Evolutionary conservation across 2,797 vertebrate genomes (phyloP).

Genomic region (Thaleichthys pacificus): DNA sequence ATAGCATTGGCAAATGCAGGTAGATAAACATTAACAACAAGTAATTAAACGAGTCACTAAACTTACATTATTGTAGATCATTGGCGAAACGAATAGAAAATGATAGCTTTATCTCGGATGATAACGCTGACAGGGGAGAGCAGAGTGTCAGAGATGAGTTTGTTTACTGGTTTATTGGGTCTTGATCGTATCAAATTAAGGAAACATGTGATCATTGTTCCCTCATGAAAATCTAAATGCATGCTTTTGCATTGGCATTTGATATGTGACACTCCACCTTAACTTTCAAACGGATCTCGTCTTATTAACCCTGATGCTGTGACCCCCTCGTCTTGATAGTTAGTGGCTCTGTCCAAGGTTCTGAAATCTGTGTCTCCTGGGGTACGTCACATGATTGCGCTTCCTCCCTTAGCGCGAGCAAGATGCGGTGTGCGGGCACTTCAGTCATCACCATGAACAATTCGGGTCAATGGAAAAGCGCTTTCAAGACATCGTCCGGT

Average conservation of each 20-base stretch:
- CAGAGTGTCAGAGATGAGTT: too few relatives aligned
- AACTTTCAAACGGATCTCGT: not conserved
- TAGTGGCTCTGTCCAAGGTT: slow-evolving; percentile 65
- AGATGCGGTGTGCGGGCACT: slow-evolving; percentile 48
- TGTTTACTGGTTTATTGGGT: not conserved
- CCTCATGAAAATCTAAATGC: not conserved
- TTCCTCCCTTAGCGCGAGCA: slow-evolving; percentile 43
- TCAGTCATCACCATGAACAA: slow-evolving; percentile 52
- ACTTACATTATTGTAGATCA: too few relatives aligned
- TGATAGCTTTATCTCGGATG: too few relatives aligned
- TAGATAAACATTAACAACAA: too few relatives aligned
- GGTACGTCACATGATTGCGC: slow-evolving; percentile 74
- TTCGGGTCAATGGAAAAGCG: slow-evolving; percentile 40
- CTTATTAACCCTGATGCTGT: not conserved
- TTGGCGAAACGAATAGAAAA: too few relatives aligned
- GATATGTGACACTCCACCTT: not conserved
- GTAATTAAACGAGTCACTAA: too few relatives aligned
- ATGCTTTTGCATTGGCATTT: not conserved
- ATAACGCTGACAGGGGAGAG: too few relatives aligned
- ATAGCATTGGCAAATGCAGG: too few relatives aligned
- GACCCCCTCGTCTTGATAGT: not conserved
- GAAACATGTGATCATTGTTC: not conserved
- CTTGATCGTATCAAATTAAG: not conserved
- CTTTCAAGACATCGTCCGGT: slow-evolving; percentile 31
- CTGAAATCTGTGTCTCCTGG: slow-evolving; percentile 60